Percentiles rank a stretch among this genome's conserved stretches.
Conservation (phyloP, 2,797 vertebrate species). For the Cynopterus sphinx region DNA sequence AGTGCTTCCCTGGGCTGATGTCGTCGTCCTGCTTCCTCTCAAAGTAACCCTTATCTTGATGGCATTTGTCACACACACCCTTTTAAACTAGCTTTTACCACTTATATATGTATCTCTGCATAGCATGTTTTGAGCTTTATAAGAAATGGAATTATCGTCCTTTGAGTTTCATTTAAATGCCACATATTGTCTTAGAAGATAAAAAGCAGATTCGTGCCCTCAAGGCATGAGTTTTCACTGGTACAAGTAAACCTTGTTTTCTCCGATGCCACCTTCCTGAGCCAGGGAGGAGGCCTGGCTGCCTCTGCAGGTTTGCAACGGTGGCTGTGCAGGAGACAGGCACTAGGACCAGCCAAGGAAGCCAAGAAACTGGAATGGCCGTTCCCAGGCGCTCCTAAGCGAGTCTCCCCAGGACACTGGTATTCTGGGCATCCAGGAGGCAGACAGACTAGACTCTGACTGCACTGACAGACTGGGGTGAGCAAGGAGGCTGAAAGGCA, state of each 20-base stretch:
- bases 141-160: neutral
- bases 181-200: constrained; percentile 2
- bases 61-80: neutral
- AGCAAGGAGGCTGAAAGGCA: neutral
- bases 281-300: neutral
- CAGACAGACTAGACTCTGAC: neutral
- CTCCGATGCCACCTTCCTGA: neutral
- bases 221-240: neutral
- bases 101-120: neutral
- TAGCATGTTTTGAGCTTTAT: neutral
- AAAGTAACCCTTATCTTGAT: neutral
- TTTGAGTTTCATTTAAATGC: constrained; percentile 42
- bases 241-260: neutral
- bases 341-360: accelerated
- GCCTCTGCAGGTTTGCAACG: too few species aligned
- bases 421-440: neutral
- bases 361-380: accelerated
- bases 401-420: too few species aligned
- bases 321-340: accelerated
- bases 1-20: neutral
- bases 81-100: neutral
- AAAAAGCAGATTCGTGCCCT: neutral
- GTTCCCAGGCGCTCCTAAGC: accelerated
- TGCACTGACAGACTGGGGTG: neutral
- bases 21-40: neutral